phyloP scores from a whole-genome alignment of 1,140 invertebrate genomes.

The Nautilus pompilius region DNA sequence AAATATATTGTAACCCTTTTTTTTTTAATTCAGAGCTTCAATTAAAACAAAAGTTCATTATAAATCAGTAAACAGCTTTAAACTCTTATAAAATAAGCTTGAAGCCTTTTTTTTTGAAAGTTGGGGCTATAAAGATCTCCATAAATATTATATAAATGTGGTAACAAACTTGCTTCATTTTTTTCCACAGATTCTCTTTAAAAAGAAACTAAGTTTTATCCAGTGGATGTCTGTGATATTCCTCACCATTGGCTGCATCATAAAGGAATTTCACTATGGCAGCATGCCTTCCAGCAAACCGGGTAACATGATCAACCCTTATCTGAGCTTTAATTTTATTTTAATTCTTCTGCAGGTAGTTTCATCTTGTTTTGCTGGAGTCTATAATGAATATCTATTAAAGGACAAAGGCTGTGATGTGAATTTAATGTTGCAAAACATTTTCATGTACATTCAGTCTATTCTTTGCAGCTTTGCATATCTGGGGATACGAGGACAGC shows the following conservation, averaged over 20 bases:
- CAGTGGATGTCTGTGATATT: constrained; percentile 89
- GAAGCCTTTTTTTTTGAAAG: no score
- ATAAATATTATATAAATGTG: neutral
- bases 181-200: constrained; percentile 72
- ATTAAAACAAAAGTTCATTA: no score
- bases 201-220: constrained; percentile 73
- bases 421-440: constrained; percentile 90
- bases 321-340: constrained; percentile 68
- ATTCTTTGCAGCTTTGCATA: constrained; percentile 81
- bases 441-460: constrained; percentile 94
- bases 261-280: constrained; percentile 76
- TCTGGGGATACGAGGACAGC: constrained; percentile 59
- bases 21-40: no score
- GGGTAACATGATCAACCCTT: constrained; percentile 11
- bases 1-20: no score
- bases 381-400: constrained; percentile 93
- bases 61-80: no score
- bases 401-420: constrained; percentile 76
- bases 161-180: constrained; percentile 1
- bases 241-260: constrained; percentile 84
- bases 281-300: constrained; percentile 8
- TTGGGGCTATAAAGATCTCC: no score
- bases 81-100: no score
- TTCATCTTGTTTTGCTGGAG: constrained; percentile 90
- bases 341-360: constrained; percentile 78